These are phyloP conservation scores for Epizoanthus stellaris DNA, from an alignment of 92 coral and sea anemone genomes.

Conservation along the genomic window DNA sequence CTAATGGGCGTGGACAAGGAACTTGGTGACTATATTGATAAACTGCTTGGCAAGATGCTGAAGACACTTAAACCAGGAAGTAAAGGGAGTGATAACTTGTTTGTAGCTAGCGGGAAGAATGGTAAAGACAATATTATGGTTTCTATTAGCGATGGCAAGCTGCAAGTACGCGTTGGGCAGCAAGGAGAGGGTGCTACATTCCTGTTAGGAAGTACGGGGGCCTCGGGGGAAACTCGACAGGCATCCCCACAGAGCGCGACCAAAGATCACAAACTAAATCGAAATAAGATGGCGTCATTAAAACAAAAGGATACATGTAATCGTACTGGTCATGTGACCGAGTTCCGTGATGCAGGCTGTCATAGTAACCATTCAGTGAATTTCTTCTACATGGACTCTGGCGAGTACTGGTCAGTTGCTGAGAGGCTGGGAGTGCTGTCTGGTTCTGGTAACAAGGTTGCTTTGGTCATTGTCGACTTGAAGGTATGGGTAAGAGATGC, in stretches of 20 bases:
- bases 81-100: background rate
- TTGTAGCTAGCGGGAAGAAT: constrained; percentile 1
- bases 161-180: background rate
- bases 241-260: background rate
- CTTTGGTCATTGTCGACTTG: constrained; percentile 79
- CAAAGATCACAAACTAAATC: background rate
- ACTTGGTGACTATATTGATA: constrained; percentile 46
- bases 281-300: background rate
- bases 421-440: constrained; percentile 77
- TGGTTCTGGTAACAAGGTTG: constrained; percentile 44
- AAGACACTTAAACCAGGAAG: constrained; percentile 46
- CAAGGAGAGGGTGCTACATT: no score
- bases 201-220: no score
- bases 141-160: constrained; percentile 4
- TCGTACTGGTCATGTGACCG: constrained; percentile 66
- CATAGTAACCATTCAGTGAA: constrained; percentile 87
- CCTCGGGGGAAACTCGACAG: background rate
- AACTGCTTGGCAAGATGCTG: constrained; percentile 48
- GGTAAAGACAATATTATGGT: background rate
- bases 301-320: constrained; percentile 7
- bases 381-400: constrained; percentile 92
- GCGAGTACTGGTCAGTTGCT: constrained; percentile 82
- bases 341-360: constrained; percentile 91
- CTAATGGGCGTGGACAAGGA: constrained; percentile 11
- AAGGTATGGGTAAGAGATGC: constrained; percentile 56